These are phyloP conservation scores for Ctenopoma multispine DNA, from an alignment of 2,797 vertebrate species.

Conservation along the genomic window DNA sequence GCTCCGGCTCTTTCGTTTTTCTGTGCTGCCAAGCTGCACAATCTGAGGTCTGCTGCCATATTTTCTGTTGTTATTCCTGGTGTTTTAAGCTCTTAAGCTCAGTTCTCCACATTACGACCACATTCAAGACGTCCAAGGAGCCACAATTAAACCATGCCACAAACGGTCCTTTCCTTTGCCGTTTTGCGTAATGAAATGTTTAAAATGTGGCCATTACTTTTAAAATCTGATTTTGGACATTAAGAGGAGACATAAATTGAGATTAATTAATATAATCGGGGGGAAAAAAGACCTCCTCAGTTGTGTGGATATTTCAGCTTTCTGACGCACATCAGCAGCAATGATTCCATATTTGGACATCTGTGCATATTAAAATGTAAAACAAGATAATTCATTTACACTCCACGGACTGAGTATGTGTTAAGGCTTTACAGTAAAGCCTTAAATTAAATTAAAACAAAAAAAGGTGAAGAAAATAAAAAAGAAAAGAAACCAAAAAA, in stretches of 20 bases:
- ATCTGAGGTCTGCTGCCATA: constrained; percentile 63
- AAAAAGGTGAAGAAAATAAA: constrained; percentile 20
- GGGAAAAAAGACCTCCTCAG: not conserved
- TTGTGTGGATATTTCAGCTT: not conserved
- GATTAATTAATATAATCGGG: not conserved
- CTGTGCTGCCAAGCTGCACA: constrained; percentile 52
- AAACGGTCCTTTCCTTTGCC: not conserved
- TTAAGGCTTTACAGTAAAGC: constrained; percentile 9
- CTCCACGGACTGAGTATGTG: not conserved
- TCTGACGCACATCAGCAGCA: not conserved
- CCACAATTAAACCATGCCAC: constrained; percentile 11
- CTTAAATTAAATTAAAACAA: constrained; percentile 39
- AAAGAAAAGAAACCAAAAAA: constrained; percentile 36
- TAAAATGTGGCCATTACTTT: not conserved
- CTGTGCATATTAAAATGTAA: not conserved
- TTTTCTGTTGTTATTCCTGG: constrained; percentile 52
- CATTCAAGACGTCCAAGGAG: constrained; percentile 27
- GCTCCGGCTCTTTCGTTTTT: constrained; percentile 20
- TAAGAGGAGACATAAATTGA: not conserved
- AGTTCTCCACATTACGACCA: constrained; percentile 10
- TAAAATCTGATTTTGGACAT: not conserved
- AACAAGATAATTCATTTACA: not conserved
- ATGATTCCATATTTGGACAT: not conserved
- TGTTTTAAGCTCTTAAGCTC: constrained; percentile 68
- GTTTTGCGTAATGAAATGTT: not conserved